These are phyloP conservation scores for Pangasius djambal DNA, from an alignment of 2,797 vertebrate genomes.

Conservation along the genomic window DNA sequence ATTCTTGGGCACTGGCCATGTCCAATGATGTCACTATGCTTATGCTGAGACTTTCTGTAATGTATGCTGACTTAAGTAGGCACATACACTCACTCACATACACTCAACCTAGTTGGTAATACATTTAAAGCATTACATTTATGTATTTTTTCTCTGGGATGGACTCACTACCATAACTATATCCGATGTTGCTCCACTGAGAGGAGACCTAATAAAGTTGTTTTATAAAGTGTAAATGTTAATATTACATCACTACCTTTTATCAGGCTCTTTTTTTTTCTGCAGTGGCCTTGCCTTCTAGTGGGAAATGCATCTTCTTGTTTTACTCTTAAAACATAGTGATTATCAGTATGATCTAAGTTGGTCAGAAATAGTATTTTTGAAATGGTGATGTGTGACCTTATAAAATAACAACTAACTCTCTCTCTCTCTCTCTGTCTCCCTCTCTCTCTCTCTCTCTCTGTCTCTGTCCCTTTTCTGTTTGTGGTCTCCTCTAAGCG, in stretches of 20 bases:
- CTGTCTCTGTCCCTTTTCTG: constrained; percentile 8
- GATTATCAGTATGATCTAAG: constrained; percentile 33
- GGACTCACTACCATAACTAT: background rate
- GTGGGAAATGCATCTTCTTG: constrained; percentile 5
- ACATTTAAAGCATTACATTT: constrained; percentile 43
- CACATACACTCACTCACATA: constrained; percentile 43
- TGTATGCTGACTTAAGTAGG: constrained; percentile 62
- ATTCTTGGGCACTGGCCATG: constrained; percentile 57
- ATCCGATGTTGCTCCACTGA: constrained; percentile 3
- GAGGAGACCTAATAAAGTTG: constrained; percentile 22
- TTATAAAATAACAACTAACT: constrained; percentile 35
- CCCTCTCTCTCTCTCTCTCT: constrained; percentile 20
- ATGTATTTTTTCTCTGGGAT: constrained; percentile 12
- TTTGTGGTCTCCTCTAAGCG: constrained; percentile 32
- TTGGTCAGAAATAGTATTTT: constrained; percentile 7
- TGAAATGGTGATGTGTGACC: constrained; percentile 33
- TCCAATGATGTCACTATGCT: constrained; percentile 63
- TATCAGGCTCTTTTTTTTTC: constrained; percentile 18
- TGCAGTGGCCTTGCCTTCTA: background rate
- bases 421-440: constrained; percentile 3
- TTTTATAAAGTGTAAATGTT: constrained; percentile 46
- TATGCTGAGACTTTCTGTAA: constrained; percentile 60
- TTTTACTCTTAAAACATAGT: constrained; percentile 21
- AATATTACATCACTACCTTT: constrained; percentile 38
- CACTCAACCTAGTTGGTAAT: constrained; percentile 40